These are phyloP conservation scores for Oreochromis mossambicus DNA, from an alignment of 2,797 vertebrate genomes.

Conservation along the genomic window DNA sequence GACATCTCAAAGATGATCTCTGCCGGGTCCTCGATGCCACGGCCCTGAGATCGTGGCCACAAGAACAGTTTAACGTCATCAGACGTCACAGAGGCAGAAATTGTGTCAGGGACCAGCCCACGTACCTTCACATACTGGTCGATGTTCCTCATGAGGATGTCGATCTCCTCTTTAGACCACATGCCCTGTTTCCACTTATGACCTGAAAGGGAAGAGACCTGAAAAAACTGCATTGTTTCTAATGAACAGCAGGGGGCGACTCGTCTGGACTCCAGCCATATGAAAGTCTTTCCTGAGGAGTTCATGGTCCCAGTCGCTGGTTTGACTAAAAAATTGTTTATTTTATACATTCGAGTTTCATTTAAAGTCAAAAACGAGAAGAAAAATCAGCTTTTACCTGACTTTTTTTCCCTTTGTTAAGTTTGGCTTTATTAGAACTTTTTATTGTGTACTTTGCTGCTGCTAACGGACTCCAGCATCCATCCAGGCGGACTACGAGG, in stretches of 20 bases:
- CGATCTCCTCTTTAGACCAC: conserved; percentile 99
- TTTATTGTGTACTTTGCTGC: neutral
- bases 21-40: conserved; percentile 93
- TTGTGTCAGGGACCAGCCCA: neutral
- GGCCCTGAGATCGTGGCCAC: conserved; percentile 70
- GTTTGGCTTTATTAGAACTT: neutral
- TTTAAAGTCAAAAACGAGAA: neutral
- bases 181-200: conserved; percentile 99
- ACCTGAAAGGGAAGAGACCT: conserved; percentile 68
- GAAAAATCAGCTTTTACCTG: neutral
- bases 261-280: neutral
- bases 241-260: neutral
- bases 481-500: neutral
- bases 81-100: neutral
- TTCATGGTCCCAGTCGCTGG: neutral
- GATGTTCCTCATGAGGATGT: conserved; percentile 97
- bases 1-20: conserved; percentile 99
- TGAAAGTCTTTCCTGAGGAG: neutral
- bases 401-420: neutral
- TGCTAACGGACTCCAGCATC: neutral
- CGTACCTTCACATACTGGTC: conserved; percentile 92
- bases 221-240: neutral
- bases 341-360: neutral
- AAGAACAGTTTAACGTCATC: neutral
- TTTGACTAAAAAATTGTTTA: neutral